A percentile compares a stretch with the other conserved stretches of the same genome.
Conservation (phyloP, 2,888 invertebrate species). For the Rhagonycha fulva region DNA sequence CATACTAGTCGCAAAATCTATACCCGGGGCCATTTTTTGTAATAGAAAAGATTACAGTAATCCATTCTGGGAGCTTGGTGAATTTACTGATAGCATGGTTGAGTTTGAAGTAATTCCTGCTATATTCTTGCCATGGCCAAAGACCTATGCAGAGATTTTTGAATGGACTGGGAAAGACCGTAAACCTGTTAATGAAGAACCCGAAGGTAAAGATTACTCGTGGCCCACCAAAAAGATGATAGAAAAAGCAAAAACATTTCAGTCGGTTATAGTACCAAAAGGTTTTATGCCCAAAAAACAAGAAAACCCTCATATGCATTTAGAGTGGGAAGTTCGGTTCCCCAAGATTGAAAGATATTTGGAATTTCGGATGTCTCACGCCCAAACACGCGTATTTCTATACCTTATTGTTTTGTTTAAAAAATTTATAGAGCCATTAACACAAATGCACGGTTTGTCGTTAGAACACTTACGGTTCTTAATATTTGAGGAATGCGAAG, state of each 20-base stretch:
- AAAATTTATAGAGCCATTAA: conserved; percentile 70
- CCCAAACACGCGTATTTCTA: conserved; percentile 73
- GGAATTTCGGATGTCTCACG: conserved; percentile 70
- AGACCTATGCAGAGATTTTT: conserved; percentile 65
- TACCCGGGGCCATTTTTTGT: conserved; percentile 71
- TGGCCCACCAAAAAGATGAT: conserved; percentile 76
- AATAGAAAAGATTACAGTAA: conserved; percentile 51
- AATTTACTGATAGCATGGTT: conserved; percentile 49
- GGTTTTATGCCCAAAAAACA: conserved; percentile 69
- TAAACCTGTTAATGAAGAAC: conserved; percentile 60
- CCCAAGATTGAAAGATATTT: conserved; percentile 77
- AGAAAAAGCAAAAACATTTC: conserved; percentile 62
- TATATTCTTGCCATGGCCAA: conserved; percentile 73
- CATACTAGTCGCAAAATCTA: conserved; percentile 61
- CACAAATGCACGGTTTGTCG: conserved; percentile 67
- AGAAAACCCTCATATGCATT: conserved; percentile 55
- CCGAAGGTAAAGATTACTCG: conserved; percentile 57
- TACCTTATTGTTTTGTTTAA: conserved; percentile 72
- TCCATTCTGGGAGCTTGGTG: conserved; percentile 20
- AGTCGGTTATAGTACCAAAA: conserved; percentile 72
- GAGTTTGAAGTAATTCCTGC: conserved; percentile 73
- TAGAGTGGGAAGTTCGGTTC: conserved; percentile 81
- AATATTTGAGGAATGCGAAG: conserved; percentile 78
- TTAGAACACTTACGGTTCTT: conserved; percentile 74
- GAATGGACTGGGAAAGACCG: conserved; percentile 69